Base-by-base conservation (phyloP, 1,140 invertebrate genomes). In the Berghia stephanieae region DNA sequence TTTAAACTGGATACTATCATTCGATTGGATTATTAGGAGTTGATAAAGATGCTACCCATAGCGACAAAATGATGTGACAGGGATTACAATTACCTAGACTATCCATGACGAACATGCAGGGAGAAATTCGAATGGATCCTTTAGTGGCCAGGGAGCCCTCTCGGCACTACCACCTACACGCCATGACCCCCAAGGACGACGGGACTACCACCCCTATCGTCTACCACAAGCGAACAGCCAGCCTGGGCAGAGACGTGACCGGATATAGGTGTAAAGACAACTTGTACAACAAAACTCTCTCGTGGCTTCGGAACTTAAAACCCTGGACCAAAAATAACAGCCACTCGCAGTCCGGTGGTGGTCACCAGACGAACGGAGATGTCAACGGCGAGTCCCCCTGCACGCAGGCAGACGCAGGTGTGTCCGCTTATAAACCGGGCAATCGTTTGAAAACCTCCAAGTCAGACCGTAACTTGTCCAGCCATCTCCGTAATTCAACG, bases 231-330 rank as follows among this genome's bases (percentile, higher is more conserved):
- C 52, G n/a, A 5, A 13, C 44, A 34, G 6, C 43, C 72, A 74
- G 71, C 49, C 31, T 55, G 10, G 63, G 24, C 38, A 27, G 18
- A 24, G 55, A 60, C 34, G 5, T 13, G 3, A n/a, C 46, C 36
- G 40, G 69, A 67, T 72, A 46, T 43, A 42, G 13, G 34, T 49
- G 21, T 46, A 82, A 82, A 70, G 79, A 82, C 72, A 75, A 46
- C 60, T 66, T 82, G 55, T 81, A 81, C 70, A 78, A 78, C 73
- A 82, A 78, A 55, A 82, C 81, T 0, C 55, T 82, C 55, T 82
- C 81, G 24, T 82, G 81, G 81, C 72, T 82, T 46, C 76, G 68
- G 31, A 78, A 82, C 66, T 43, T 82, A 18, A 78, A 79, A 44
- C 74, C 78, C 36, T 80, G 67, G 57, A 73, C 36, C 70, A 82